phyloP scores from a whole-genome alignment of 2,113 vertebrate species.

The Fulmarus glacialis region DNA sequence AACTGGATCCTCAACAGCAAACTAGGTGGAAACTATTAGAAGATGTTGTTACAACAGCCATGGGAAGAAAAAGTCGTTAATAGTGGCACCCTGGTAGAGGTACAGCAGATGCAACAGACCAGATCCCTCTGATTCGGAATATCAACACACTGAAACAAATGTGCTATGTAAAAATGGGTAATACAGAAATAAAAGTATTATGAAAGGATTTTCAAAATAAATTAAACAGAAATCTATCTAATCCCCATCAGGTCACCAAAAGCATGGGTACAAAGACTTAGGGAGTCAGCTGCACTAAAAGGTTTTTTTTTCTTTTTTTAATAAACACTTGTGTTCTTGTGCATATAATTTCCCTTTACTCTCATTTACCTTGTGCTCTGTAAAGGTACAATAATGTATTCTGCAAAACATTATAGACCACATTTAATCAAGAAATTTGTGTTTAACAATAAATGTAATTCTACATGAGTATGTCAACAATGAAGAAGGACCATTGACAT shows the following conservation, averaged over 20 bases:
- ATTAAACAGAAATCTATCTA: background rate
- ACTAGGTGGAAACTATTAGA: background rate
- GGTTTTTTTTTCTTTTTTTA: background rate
- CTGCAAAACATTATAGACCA: background rate
- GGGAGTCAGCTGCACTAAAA: background rate
- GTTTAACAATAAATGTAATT: background rate
- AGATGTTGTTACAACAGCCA: background rate
- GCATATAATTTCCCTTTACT: background rate
- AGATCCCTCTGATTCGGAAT: constrained; percentile 13
- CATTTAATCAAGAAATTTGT: background rate
- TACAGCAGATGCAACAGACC: constrained; percentile 29
- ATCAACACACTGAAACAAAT: background rate
- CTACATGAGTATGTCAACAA: background rate
- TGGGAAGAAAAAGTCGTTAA: background rate
- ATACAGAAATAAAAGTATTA: background rate
- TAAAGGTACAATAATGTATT: background rate
- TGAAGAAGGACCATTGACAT: background rate
- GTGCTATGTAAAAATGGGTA: background rate
- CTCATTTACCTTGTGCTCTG: background rate
- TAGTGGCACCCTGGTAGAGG: background rate
- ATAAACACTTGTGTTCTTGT: background rate
- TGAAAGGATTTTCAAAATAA: background rate
- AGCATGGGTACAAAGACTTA: background rate
- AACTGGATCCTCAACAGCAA: background rate
- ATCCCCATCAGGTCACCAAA: background rate